Conservation (phyloP, 1,140 invertebrate genomes). For the Cydia amplana region DNA sequence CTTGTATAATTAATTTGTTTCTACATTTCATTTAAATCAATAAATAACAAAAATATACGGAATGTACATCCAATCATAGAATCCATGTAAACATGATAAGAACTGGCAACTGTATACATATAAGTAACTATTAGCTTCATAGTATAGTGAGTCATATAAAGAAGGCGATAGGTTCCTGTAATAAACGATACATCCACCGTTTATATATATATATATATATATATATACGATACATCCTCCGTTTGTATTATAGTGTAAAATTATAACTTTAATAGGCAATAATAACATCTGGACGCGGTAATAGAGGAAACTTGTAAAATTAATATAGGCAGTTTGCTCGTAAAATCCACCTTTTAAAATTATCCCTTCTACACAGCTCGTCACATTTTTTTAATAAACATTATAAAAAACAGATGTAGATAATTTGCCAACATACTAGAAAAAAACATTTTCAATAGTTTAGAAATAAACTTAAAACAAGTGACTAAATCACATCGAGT, state of each 20-base stretch:
- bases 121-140: background rate
- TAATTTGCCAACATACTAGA: too few relatives aligned
- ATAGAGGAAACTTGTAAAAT: background rate
- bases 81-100: background rate
- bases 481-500: too few relatives aligned
- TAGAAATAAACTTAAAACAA: too few relatives aligned
- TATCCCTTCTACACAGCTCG: background rate
- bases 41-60: background rate
- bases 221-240: background rate
- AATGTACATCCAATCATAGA: background rate
- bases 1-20: too few relatives aligned
- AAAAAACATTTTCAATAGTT: too few relatives aligned
- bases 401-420: too few relatives aligned
- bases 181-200: background rate
- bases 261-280: background rate
- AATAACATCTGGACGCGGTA: background rate
- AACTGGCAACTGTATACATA: background rate
- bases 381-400: too few relatives aligned
- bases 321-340: background rate
- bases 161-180: too few relatives aligned
- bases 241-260: background rate
- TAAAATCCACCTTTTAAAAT: background rate
- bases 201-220: background rate
- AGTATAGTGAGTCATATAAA: background rate
- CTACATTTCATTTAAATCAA: too few relatives aligned